Conservation (phyloP, 2,113 vertebrate genomes). For the Tupaia tana region DNA sequence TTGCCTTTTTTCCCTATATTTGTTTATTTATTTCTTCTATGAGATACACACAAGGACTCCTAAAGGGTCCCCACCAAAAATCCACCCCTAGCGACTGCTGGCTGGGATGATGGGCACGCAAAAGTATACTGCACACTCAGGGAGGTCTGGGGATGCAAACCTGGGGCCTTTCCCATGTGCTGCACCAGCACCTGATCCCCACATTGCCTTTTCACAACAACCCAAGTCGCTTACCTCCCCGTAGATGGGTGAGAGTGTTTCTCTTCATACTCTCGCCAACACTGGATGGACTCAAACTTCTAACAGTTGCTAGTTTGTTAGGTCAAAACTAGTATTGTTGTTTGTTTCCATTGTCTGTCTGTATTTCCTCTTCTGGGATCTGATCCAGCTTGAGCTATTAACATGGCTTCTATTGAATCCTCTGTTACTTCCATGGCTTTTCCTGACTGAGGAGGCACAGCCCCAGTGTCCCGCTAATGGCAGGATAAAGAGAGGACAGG, state of each 20-base stretch:
- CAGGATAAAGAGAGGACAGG: not conserved
- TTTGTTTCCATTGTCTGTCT: not conserved
- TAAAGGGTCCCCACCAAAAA: no score
- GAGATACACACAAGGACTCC: no score
- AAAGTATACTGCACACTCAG: no score
- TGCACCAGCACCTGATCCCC: not conserved
- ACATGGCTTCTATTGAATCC: constrained; percentile 2
- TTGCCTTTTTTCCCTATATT: no score
- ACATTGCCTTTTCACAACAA: not conserved
- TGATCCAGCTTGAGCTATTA: not conserved
- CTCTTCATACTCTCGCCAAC: not conserved
- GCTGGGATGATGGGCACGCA: no score
- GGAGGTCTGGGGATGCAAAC: no score
- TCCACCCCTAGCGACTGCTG: no score
- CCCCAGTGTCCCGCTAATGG: not conserved
- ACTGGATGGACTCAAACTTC: not conserved
- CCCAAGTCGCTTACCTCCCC: not conserved
- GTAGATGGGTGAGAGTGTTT: not conserved
- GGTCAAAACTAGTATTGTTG: not conserved
- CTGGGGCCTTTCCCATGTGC: no score
- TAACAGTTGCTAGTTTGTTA: not conserved
- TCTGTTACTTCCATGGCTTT: not conserved
- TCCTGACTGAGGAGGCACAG: not conserved
- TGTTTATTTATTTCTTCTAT: no score
- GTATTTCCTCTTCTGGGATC: not conserved